phyloP scores from a whole-genome alignment of 1,140 invertebrate species.

The Brachionus rubens region DNA sequence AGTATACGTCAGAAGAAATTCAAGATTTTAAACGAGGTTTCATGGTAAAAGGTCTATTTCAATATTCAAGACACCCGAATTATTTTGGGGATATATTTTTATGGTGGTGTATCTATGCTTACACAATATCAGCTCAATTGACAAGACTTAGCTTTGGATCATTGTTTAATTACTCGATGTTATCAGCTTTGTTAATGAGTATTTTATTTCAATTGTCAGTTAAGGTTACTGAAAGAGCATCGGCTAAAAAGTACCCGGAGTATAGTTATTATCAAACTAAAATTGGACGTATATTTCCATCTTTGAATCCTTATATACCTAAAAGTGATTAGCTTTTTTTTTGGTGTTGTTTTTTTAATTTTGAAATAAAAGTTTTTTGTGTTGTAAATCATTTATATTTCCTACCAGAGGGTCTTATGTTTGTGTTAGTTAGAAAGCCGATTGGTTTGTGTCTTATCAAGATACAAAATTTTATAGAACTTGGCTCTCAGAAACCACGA shows the following conservation, averaged over 20 bases:
- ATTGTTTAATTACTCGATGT: constrained; percentile 34
- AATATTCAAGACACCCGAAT: constrained; percentile 40
- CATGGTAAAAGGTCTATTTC: constrained; percentile 1
- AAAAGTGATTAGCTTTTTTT: constrained; percentile 1
- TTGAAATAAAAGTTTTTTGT: too few species aligned
- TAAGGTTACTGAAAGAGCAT: constrained; percentile 3
- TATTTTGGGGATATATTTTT: constrained; percentile 39
- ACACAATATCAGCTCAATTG: constrained; percentile 24
- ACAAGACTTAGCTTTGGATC: not conserved
- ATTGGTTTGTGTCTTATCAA: too few species aligned
- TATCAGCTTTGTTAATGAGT: constrained; percentile 37
- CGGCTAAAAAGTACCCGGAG: constrained; percentile 30
- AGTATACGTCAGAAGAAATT: constrained; percentile 13
- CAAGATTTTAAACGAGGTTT: constrained; percentile 39
- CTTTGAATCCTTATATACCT: not conserved
- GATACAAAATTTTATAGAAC: too few species aligned
- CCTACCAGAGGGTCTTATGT: too few species aligned
- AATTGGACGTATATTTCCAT: constrained; percentile 9
- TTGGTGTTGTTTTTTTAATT: too few species aligned
- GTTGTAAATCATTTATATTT: too few species aligned
- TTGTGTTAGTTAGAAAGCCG: too few species aligned
- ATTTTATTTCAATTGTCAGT: constrained; percentile 24
- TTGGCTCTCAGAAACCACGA: too few species aligned
- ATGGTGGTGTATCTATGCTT: constrained; percentile 39
- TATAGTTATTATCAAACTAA: constrained; percentile 19